Evolutionary conservation across 2,888 invertebrate species (phyloP).

Genomic region (Pachydiplax longipennis): DNA sequence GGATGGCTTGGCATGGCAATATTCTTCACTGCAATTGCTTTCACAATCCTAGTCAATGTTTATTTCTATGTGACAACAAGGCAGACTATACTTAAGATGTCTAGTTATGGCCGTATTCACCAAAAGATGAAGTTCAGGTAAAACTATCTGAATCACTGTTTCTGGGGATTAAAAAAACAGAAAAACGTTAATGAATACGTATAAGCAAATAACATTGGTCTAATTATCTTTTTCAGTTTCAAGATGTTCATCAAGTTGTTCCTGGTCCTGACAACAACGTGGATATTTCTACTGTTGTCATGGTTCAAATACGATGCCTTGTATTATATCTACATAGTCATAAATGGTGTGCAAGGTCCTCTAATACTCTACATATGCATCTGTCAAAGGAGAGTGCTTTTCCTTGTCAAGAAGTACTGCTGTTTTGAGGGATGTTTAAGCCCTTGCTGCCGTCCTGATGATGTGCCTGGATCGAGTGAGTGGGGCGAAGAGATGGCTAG

Average conservation of each 20-base stretch:
- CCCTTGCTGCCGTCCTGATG: constrained; percentile 63
- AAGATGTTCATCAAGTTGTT: constrained; percentile 79
- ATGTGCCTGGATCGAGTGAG: constrained; percentile 64
- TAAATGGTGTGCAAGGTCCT: constrained; percentile 79
- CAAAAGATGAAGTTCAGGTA: constrained; percentile 86
- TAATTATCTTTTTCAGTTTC: constrained; percentile 68
- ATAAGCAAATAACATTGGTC: background rate
- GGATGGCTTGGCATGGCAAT: constrained; percentile 84
- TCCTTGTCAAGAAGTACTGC: constrained; percentile 79
- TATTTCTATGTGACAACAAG: constrained; percentile 83
- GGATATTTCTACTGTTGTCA: constrained; percentile 80
- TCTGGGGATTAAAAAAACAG: background rate
- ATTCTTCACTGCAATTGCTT: constrained; percentile 83
- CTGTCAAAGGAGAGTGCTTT: constrained; percentile 80
- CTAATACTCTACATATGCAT: constrained; percentile 80
- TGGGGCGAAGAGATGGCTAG: constrained; percentile 92
- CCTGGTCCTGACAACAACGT: constrained; percentile 75
- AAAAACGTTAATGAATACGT: background rate
- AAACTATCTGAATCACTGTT: constrained; percentile 50
- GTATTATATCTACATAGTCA: constrained; percentile 76
- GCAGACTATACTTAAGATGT: constrained; percentile 79
- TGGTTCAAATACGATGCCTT: constrained; percentile 77
- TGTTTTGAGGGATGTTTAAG: constrained; percentile 69
- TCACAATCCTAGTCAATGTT: constrained; percentile 78
- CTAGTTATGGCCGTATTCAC: constrained; percentile 85